These are phyloP conservation scores for Oryzias celebensis DNA, from an alignment of 2,113 vertebrate genomes.

Conservation along the genomic window DNA sequence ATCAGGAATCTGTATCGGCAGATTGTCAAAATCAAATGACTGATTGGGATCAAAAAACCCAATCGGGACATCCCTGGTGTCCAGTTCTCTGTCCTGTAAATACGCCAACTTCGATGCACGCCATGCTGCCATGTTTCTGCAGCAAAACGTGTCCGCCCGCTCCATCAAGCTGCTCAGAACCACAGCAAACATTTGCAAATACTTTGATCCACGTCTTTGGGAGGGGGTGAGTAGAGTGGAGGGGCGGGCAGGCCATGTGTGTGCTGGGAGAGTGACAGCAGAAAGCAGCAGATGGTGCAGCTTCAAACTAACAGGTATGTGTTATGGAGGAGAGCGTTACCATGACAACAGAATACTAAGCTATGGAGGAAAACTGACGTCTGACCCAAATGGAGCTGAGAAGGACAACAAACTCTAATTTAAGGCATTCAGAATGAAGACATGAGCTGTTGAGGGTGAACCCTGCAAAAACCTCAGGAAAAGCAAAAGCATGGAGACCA, in stretches of 20 bases:
- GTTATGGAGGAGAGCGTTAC: slow-evolving; percentile 30
- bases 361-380: neutral
- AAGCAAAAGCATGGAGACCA: slow-evolving; percentile 51
- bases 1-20: too few relatives aligned
- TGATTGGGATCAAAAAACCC: too few relatives aligned
- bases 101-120: slow-evolving; percentile 26
- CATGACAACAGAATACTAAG: slow-evolving; percentile 27
- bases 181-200: slow-evolving; percentile 51
- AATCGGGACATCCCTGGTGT: neutral
- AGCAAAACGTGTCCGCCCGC: slow-evolving; percentile 23
- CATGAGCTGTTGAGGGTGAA: neutral
- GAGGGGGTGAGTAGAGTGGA: slow-evolving; percentile 31
- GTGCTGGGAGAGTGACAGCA: slow-evolving; percentile 38
- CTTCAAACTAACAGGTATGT: slow-evolving; percentile 53
- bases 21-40: too few relatives aligned
- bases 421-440: neutral
- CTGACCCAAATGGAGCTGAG: neutral
- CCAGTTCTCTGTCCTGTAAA: slow-evolving; percentile 1
- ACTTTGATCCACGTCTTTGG: slow-evolving; percentile 62
- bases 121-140: slow-evolving; percentile 21
- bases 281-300: slow-evolving; percentile 68
- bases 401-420: too few relatives aligned
- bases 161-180: slow-evolving; percentile 26
- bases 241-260: slow-evolving; percentile 57
- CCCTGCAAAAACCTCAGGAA: too few relatives aligned